These are phyloP conservation scores for Distichodus sexfasciatus DNA, from an alignment of 2,797 vertebrate genomes.

Conservation along the genomic window DNA sequence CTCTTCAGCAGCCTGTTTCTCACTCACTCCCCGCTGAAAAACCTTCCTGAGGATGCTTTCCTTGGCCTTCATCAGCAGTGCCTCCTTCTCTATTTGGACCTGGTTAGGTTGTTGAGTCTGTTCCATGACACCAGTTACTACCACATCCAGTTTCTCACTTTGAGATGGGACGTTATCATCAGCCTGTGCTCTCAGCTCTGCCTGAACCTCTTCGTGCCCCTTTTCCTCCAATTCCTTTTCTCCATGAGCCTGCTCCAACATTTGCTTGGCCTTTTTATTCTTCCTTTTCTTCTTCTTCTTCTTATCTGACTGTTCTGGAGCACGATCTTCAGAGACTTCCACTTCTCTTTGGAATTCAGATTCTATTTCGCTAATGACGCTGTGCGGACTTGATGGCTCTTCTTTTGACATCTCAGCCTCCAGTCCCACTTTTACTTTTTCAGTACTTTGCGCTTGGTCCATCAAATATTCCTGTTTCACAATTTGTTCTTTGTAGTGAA, in stretches of 20 bases:
- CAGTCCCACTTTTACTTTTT: not conserved
- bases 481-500: not conserved
- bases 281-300: constrained; percentile 49
- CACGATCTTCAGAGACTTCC: constrained; percentile 18
- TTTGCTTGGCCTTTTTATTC: constrained; percentile 40
- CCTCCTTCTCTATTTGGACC: constrained; percentile 63
- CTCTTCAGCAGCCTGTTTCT: constrained; percentile 73
- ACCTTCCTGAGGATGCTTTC: constrained; percentile 76
- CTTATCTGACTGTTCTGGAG: constrained; percentile 40
- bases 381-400: not conserved
- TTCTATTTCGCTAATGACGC: not conserved
- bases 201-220: constrained; percentile 13
- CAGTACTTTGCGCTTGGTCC: not conserved
- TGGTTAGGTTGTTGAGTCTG: constrained; percentile 55
- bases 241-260: not conserved
- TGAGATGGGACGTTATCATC: constrained; percentile 20
- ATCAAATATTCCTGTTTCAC: constrained; percentile 1
- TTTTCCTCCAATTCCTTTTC: constrained; percentile 26
- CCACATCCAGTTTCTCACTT: constrained; percentile 25
- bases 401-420: constrained; percentile 1
- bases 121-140: constrained; percentile 35
- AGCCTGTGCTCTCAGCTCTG: constrained; percentile 24
- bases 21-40: constrained; percentile 71
- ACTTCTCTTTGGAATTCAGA: constrained; percentile 21
- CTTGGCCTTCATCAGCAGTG: constrained; percentile 73